Percentiles rank a stretch among this genome's conserved stretches.
Conservation (phyloP, 2,797 vertebrate species). For the Aythya fuligula region DNA sequence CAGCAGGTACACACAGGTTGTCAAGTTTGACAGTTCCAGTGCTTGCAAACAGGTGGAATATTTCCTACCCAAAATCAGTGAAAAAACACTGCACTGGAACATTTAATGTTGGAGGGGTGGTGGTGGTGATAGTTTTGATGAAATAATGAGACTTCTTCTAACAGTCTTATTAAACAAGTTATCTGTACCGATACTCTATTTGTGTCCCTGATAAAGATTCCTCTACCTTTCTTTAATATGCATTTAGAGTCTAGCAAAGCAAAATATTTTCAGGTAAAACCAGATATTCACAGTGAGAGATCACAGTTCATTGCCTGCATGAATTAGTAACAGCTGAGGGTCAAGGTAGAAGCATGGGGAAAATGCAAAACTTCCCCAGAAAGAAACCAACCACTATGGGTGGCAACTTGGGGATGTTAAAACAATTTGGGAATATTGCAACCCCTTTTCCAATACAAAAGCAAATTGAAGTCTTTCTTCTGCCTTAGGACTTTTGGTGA, state of each 20-base stretch:
- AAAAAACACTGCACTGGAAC: background rate
- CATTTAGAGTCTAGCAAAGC: background rate
- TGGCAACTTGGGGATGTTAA: background rate
- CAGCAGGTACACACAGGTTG: background rate
- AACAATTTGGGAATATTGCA: background rate
- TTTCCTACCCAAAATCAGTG: background rate
- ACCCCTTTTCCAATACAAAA: background rate
- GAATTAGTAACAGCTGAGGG: background rate
- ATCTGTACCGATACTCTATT: background rate
- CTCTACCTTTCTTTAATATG: background rate
- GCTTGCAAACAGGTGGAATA: background rate
- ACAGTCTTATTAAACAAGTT: background rate
- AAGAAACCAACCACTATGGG: accelerated
- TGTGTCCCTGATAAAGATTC: background rate
- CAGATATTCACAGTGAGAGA: background rate
- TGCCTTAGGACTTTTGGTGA: background rate
- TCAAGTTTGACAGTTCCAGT: background rate
- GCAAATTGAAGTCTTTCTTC: background rate
- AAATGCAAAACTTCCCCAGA: background rate
- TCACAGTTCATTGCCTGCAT: background rate
- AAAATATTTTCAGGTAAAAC: background rate
- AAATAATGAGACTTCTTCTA: background rate
- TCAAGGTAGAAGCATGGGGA: background rate
- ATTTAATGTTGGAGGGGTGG: background rate
- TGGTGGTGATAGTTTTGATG: background rate